These are phyloP conservation scores for Arrhamphus sclerolepis DNA, from an alignment of 2,797 vertebrate genomes.

Conservation along the genomic window DNA sequence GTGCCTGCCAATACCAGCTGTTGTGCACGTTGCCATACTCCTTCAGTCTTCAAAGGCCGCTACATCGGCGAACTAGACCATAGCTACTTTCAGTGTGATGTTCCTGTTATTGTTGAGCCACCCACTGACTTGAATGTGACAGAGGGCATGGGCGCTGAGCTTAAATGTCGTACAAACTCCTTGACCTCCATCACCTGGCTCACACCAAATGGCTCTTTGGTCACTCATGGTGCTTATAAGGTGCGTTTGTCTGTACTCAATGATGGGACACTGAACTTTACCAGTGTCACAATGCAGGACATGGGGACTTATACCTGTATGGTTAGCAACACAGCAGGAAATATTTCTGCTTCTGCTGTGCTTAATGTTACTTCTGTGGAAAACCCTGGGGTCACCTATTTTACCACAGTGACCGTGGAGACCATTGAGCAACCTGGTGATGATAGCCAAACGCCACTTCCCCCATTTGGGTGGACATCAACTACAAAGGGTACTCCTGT, in stretches of 20 bases:
- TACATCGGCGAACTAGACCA: constrained; percentile 98
- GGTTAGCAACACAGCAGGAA: constrained; percentile 98
- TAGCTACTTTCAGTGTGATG: constrained; percentile 97
- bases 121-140: constrained; percentile 97
- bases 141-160: constrained; percentile 96
- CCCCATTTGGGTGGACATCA: constrained; percentile 89
- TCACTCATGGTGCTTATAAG: constrained; percentile 95
- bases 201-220: constrained; percentile 94
- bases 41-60: constrained; percentile 91
- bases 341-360: constrained; percentile 95
- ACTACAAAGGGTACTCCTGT: constrained; percentile 92
- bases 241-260: constrained; percentile 95
- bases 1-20: constrained; percentile 98
- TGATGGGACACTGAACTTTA: constrained; percentile 96
- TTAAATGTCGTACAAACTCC: constrained; percentile 95
- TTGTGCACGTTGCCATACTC: constrained; percentile 94
- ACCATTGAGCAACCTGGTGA: constrained; percentile 92
- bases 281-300: constrained; percentile 93
- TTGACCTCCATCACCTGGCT: constrained; percentile 97
- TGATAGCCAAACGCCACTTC: constrained; percentile 91
- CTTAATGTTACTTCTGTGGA: constrained; percentile 95
- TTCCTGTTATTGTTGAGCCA: constrained; percentile 97
- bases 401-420: constrained; percentile 98
- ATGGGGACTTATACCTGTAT: constrained; percentile 98
- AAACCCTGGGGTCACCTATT: constrained; percentile 93